Base-by-base conservation (phyloP, 1,140 invertebrate species). In the Eciton burchellii region DNA sequence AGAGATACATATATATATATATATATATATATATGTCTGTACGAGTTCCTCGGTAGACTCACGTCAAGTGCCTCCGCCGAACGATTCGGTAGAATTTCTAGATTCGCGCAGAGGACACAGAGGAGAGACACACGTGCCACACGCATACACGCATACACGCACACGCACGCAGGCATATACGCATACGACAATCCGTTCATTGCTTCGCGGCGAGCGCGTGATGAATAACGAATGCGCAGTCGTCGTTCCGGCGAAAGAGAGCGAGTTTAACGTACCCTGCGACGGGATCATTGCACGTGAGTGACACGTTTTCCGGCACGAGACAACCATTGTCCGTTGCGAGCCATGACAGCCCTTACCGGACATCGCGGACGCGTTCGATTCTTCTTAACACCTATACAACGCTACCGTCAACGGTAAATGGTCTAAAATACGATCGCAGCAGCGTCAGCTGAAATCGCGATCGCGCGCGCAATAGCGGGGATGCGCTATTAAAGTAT, bases 1-100 rank as follows among this genome's bases (percentile, higher is more conserved):
- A n/a, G n/a, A n/a, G n/a, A 91, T 93, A 91, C 92, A 92, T 90
- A 92, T 93, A 93, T 90, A 92, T 92, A n/a, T 93, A 92, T 90
- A 89, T 92, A 91, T 93, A 91, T 93, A 92, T 90, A 92, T 93
- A 93, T 90, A 92, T 92, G 92, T 91, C 88, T 89, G 90, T 91
- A 91, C 88, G 91, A 92, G 92, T 86, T 88, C 43, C 47, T 88
- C 82, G 87, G 82, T 89, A 89, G n/a, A n/a, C n/a, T n/a, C n/a
- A n/a, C n/a, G 84, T 88, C 86, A 65, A 14, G 68, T 88, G 87
- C 86, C 62, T 77, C 74, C 74, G 74, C 21, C 74, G 52, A 68
- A 79, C 63, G 76, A 79, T 70, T 90, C 83, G 83, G 84, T 87
- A 85, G 86, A 90, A 88, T 87, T 35, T 90, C 70, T 89, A 90